Base-by-base conservation (phyloP, 2,113 vertebrate genomes). In the Oncorhynchus gorbuscha region DNA sequence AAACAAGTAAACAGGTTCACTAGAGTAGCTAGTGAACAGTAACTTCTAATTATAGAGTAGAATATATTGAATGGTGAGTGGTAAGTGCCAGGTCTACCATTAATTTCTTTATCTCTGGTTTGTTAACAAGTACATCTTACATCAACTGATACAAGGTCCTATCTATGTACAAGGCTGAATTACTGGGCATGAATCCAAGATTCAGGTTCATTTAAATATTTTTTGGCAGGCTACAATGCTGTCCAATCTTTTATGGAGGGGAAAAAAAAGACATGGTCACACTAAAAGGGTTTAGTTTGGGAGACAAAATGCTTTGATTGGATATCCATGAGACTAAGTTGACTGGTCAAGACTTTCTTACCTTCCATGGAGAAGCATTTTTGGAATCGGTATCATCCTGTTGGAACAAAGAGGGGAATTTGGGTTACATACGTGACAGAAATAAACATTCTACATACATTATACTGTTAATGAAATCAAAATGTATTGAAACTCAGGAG, bases 291-390 rank as follows among this genome's bases (percentile, higher is more conserved):
- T 35, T 7, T 35, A 28, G 64, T 9, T 9, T 13, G 30, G 1
- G 39, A 70, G 6, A 70, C n/a, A 45, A 49, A 70, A 70, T 20
- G 39, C n/a, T 70, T 45, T 13, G 18, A 20, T 32, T 39, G 67
- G 67, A 45, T 11, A 22, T 1, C 5, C 30, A 30, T 58, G 71
- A 65, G 64, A 72, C 20, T 3, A 18, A 28, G 39, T 62, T 4
- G 35, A 26, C 14, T 22, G 11, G 28, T 11, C 59, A 26, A 39
- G 4, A 61, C 16, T 14, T 35, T 24, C n/a, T 80, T 92, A 99
- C 98, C 96, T 99, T 99, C 98, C 98, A 99, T 0, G 97, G 98
- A 80, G 98, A 99, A 0, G 96, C 94, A 7, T 93, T 94, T 88
- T 97, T 98, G 0, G 95, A 93, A 84, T 99, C 97, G 0, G 91